These are phyloP conservation scores for Gadus macrocephalus DNA, from an alignment of 2,113 vertebrate genomes.

Conservation along the genomic window DNA sequence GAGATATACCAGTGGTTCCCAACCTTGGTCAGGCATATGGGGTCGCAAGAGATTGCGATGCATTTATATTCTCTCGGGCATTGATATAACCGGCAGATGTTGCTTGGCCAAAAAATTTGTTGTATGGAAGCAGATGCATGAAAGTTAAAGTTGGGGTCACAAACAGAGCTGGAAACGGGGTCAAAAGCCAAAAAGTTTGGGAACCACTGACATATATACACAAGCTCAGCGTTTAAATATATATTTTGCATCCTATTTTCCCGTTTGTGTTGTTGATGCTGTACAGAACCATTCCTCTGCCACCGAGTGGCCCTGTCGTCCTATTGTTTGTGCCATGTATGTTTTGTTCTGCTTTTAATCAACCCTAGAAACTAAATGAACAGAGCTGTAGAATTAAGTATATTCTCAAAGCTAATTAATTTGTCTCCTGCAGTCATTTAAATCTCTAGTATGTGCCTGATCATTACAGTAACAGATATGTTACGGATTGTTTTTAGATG, in stretches of 20 bases:
- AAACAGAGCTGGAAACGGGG: too few relatives aligned
- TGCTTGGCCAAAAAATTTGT: neutral
- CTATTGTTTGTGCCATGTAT: conserved; percentile 24
- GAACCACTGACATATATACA: neutral
- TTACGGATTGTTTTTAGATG: neutral
- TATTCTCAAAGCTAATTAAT: neutral
- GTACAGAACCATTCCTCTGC: conserved; percentile 23
- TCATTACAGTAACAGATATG: neutral
- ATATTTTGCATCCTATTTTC: neutral
- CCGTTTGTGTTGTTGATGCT: conserved; percentile 8
- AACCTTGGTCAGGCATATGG: too few relatives aligned
- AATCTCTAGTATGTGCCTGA: neutral
- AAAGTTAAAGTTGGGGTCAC: too few relatives aligned
- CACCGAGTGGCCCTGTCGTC: conserved; percentile 34
- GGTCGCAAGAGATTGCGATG: too few relatives aligned
- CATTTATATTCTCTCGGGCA: too few relatives aligned
- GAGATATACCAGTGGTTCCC: too few relatives aligned
- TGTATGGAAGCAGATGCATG: too few relatives aligned
- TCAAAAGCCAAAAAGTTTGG: too few relatives aligned
- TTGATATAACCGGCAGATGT: neutral
- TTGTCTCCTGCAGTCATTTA: too few relatives aligned
- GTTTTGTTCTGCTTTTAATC: neutral
- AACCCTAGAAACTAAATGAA: neutral
- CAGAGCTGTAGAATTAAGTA: conserved; percentile 8
- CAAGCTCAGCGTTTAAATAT: conserved; percentile 3